Percentiles rank a stretch among this genome's conserved stretches.
Conservation (phyloP, 2,888 invertebrate genomes). For the Habrosyne pyritoides region DNA sequence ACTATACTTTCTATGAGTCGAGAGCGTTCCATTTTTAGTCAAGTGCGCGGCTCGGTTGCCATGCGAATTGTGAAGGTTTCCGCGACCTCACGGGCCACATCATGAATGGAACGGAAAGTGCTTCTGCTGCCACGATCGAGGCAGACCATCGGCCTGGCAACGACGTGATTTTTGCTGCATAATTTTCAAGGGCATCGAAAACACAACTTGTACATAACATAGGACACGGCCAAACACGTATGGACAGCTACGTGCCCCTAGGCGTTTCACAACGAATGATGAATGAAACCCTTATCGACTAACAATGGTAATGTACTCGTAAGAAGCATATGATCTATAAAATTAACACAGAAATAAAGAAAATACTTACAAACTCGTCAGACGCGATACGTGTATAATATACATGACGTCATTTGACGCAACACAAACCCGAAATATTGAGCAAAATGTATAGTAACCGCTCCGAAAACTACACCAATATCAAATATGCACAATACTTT, state of each 20-base stretch:
- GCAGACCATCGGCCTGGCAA: conserved; percentile 55
- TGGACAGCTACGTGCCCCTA: conserved; percentile 47
- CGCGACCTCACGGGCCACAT: conserved; percentile 38
- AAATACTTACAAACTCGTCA: conserved; percentile 82
- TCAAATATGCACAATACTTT: conserved; percentile 73
- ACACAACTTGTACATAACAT: conserved; percentile 40
- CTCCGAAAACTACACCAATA: conserved; percentile 69
- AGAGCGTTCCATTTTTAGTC: conserved; percentile 77
- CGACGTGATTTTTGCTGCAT: conserved; percentile 79
- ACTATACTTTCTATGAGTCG: conserved; percentile 73
- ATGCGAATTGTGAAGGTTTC: conserved; percentile 53
- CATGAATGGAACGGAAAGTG: conserved; percentile 57
- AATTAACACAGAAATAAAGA: conserved; percentile 75
- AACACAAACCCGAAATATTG: conserved; percentile 80
- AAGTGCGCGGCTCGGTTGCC: conserved; percentile 62
- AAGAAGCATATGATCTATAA: conserved; percentile 52
- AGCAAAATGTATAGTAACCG: conserved; percentile 75
- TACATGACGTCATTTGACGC: conserved; percentile 84
- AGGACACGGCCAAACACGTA: conserved; percentile 37
- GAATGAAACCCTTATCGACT: conserved; percentile 69
- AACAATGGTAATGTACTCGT: conserved; percentile 51
- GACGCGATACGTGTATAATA: conserved; percentile 82
- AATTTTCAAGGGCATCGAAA: conserved; percentile 82
- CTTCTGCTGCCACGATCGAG: conserved; percentile 47
- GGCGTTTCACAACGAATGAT: conserved; percentile 59